phyloP scores from a whole-genome alignment of 2,113 vertebrate genomes.

The Anguilla japonica region DNA sequence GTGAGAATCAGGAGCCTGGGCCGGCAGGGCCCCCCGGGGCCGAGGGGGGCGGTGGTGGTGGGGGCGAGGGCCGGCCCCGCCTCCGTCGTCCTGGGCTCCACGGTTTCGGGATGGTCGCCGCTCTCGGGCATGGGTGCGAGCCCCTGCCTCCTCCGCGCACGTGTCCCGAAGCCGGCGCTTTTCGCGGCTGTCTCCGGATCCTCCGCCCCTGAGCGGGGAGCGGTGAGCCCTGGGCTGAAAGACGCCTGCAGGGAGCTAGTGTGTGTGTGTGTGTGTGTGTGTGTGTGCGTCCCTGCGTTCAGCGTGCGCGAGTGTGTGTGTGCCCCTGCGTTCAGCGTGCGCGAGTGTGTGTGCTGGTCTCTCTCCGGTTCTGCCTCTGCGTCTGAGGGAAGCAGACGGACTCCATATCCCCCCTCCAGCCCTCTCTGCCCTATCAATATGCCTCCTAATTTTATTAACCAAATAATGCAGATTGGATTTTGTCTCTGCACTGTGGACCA shows the following conservation, averaged over 20 bases:
- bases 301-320: conserved; percentile 23
- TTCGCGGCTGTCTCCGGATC: not conserved
- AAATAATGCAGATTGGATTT: conserved; percentile 69
- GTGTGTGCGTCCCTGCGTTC: conserved; percentile 23
- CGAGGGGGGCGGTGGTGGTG: conserved; percentile 28
- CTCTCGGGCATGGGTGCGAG: conserved; percentile 46
- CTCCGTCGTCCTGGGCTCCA: conserved; percentile 43
- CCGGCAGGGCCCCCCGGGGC: conserved; percentile 42
- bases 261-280: conserved; percentile 15
- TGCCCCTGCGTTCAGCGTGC: not conserved
- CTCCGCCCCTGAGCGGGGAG: not conserved
- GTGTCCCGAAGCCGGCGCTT: conserved; percentile 32
- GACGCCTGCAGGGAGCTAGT: conserved; percentile 24
- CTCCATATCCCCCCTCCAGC: conserved; percentile 42
- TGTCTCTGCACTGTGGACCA: conserved; percentile 58
- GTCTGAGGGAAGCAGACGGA: conserved; percentile 30
- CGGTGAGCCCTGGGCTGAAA: not conserved
- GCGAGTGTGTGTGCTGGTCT: not conserved
- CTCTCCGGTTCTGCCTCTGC: conserved; percentile 19
- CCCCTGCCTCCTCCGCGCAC: conserved; percentile 44
- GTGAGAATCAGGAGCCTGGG: conserved; percentile 60
- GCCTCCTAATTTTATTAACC: conserved; percentile 74
- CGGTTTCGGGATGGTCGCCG: conserved; percentile 32
- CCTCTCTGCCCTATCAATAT: conserved; percentile 56
- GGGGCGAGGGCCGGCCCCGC: conserved; percentile 27